phyloP scores from a whole-genome alignment of 2,113 vertebrate species.

The Macrotis lagotis region DNA sequence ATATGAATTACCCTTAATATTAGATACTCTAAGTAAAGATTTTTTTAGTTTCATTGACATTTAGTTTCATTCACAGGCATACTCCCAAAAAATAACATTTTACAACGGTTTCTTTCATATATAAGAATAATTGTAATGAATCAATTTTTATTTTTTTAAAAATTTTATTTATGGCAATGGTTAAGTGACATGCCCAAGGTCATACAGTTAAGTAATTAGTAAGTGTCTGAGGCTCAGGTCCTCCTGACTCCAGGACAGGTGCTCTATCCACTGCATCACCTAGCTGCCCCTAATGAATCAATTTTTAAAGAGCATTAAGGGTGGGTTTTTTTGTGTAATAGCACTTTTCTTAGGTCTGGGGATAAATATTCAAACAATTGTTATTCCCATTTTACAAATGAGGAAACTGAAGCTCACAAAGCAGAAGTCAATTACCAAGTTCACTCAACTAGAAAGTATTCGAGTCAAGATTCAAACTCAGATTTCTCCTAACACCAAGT shows the following conservation, averaged over 20 bases:
- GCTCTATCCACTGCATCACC: too few relatives aligned
- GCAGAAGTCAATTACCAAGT: neutral
- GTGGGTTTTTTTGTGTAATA: neutral
- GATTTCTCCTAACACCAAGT: neutral
- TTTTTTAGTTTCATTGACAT: constrained; percentile 48
- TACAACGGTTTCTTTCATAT: neutral
- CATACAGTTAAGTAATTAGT: too few relatives aligned
- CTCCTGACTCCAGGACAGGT: too few relatives aligned
- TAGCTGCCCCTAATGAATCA: too few relatives aligned
- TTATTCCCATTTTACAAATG: neutral
- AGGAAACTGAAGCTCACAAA: neutral
- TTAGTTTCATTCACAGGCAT: too few relatives aligned
- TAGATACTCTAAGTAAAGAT: constrained; percentile 42
- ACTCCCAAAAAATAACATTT: neutral
- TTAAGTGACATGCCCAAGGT: too few relatives aligned
- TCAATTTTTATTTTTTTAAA: neutral
- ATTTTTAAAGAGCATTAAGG: neutral
- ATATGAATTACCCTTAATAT: constrained; percentile 45
- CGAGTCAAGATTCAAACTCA: neutral
- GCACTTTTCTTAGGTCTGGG: neutral
- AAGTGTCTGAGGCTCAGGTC: too few relatives aligned
- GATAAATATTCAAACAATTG: neutral
- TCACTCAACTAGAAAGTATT: neutral
- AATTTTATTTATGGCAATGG: too few relatives aligned
- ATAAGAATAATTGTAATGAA: neutral